Conservation (phyloP, 1,140 invertebrate species). For the Hormaphis cornu region DNA sequence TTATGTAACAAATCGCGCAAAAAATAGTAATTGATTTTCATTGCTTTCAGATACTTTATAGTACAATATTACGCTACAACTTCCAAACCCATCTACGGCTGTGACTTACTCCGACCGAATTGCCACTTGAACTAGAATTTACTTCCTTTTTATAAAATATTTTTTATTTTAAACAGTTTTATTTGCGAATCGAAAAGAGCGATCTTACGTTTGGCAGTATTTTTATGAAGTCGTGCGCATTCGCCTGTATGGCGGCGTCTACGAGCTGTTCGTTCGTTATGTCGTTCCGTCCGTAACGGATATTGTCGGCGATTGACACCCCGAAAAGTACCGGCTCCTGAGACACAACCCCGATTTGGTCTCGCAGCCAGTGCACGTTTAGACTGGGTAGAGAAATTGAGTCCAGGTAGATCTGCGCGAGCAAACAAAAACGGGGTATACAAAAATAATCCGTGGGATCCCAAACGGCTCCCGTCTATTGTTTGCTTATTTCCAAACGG, state of each 20-base stretch:
- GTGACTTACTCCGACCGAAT: too few species aligned
- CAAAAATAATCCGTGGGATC: too few species aligned
- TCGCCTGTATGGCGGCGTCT: constrained; percentile 56
- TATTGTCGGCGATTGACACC: constrained; percentile 66
- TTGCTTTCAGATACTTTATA: too few species aligned
- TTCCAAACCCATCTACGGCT: too few species aligned
- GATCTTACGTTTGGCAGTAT: constrained; percentile 62
- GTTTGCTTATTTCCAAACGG: too few species aligned
- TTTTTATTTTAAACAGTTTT: too few species aligned
- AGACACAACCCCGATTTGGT: constrained; percentile 64
- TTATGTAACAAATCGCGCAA: too few species aligned
- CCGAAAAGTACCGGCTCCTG: constrained; percentile 74
- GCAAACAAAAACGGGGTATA: neutral
- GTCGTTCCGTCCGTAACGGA: constrained; percentile 57
- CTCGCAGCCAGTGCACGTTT: constrained; percentile 60
- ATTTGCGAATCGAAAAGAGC: too few species aligned
- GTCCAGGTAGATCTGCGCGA: constrained; percentile 15
- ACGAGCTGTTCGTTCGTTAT: constrained; percentile 56
- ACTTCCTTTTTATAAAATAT: too few species aligned
- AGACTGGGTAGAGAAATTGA: constrained; percentile 47
- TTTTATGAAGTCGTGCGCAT: constrained; percentile 72
- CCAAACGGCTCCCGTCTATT: constrained; percentile 46
- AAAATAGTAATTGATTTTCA: too few species aligned
- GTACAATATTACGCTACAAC: too few species aligned
- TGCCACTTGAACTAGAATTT: too few species aligned